Percentiles rank a stretch among this genome's conserved stretches.
These are phyloP conservation scores for Macrosteles quadrilineatus DNA, from an alignment of 1,140 invertebrate genomes.

Conservation along the genomic window DNA sequence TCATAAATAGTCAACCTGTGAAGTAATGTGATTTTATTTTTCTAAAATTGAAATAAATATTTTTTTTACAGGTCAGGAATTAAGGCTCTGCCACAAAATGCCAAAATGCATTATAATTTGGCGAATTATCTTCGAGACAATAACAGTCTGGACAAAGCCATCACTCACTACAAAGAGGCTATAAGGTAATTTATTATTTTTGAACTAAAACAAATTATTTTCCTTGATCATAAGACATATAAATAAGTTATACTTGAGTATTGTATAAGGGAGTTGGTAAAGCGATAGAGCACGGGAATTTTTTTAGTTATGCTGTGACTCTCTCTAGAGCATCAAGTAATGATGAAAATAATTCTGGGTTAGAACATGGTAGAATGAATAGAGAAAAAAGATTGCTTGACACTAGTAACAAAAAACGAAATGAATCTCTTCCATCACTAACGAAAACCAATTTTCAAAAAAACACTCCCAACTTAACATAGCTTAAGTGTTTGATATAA, in stretches of 20 bases:
- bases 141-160: constrained; percentile 64
- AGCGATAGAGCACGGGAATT: neutral
- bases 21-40: too few species aligned
- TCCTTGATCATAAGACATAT: neutral
- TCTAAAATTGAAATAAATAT: too few species aligned
- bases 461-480: too few species aligned
- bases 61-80: constrained; percentile 74
- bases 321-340: neutral
- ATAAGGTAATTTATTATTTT: constrained; percentile 65
- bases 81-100: constrained; percentile 76
- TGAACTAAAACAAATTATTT: neutral
- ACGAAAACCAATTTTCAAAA: too few species aligned
- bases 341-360: neutral
- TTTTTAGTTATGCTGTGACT: neutral
- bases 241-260: neutral
- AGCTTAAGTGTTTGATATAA: too few species aligned
- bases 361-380: too few species aligned
- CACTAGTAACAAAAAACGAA: too few species aligned
- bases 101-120: constrained; percentile 91
- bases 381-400: too few species aligned
- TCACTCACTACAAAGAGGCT: constrained; percentile 77
- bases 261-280: neutral
- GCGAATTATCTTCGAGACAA: constrained; percentile 82
- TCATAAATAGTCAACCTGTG: too few species aligned
- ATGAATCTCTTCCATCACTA: too few species aligned